Evolutionary conservation across 2,113 vertebrate genomes (phyloP).

Genomic region (Leucopsar rothschildi): DNA sequence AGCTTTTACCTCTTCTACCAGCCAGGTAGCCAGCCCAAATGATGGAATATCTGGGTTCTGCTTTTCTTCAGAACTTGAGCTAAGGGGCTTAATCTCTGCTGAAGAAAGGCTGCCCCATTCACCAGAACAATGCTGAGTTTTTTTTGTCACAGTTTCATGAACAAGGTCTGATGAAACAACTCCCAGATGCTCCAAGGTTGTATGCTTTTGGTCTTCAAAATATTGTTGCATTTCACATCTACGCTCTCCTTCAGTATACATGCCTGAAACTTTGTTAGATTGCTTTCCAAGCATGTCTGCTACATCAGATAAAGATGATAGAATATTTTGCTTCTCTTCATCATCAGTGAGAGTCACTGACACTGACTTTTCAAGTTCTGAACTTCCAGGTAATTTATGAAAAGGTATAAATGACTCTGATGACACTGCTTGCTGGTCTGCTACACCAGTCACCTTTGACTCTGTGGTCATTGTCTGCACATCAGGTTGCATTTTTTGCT

Average conservation of each 20-base stretch:
- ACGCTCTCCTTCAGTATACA: neutral
- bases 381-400: neutral
- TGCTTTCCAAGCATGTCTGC: neutral
- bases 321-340: slow-evolving; percentile 35
- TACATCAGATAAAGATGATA: neutral
- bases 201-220: neutral
- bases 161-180: neutral
- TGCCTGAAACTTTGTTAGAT: neutral
- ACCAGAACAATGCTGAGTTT: neutral
- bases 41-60: neutral
- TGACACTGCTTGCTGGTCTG: neutral
- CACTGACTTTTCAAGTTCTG: neutral
- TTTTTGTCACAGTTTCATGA: neutral
- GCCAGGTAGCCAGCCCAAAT: neutral
- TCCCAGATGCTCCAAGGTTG: neutral
- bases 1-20: slow-evolving; percentile 23
- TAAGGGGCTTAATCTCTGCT: neutral
- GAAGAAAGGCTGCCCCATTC: neutral
- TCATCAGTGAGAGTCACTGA: neutral
- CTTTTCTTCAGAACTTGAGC: neutral
- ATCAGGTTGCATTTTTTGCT: neutral
- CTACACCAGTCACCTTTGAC: neutral
- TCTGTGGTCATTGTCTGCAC: neutral
- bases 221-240: neutral
- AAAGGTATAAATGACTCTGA: neutral